Base-by-base conservation (phyloP, 2,888 invertebrate species). In the Clivina fossor region DNA sequence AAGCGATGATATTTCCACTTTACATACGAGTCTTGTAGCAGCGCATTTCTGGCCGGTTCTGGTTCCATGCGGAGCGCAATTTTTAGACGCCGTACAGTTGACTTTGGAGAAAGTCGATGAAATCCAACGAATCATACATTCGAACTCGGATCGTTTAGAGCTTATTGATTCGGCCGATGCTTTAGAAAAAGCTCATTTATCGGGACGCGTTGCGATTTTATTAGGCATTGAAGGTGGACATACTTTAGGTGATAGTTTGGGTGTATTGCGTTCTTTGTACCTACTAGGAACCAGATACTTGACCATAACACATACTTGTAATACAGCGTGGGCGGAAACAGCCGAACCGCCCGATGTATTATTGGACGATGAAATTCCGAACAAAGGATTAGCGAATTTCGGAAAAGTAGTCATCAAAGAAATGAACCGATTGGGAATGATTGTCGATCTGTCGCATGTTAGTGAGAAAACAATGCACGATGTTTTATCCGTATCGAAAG, bases 361-460 rank as follows among this genome's bases (percentile, higher is more conserved):
- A 37, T 15, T 55, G 22, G 55, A 57, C 11, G 57, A 44, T 22
- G 40, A 40, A 47, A 55, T 55, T n/a, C 47, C 55, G 8, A 55
- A 55, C 33, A 26, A 40, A n/a, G 55, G 59, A 28, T 30, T 59
- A 3, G 53, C 56, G 15, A 54, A 59, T 32, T 59, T 59, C 32
- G 59, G 59, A 19, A 54, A 59, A 51, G 24, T 59, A 16, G 80
- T 86, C 54, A 78, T 86, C 1, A 75, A 72, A 50, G 86, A 86
- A 71, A 79, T 86, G 77, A 86, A 86, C 68, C 78, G 86, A 18
- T 70, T 86, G 43, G 86, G 86, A 2, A 86, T 86, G 83, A 72
- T 86, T 54, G 79, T 85, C 37, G 86, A 86, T 67, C 74, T 83
- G 46, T 81, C 82, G 2, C 82, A 85, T 68, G 79, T 84, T 1